These are phyloP conservation scores for Scaptomyza cyrtandrae DNA, from an alignment of 2,888 invertebrate genomes.

Conservation along the genomic window DNA sequence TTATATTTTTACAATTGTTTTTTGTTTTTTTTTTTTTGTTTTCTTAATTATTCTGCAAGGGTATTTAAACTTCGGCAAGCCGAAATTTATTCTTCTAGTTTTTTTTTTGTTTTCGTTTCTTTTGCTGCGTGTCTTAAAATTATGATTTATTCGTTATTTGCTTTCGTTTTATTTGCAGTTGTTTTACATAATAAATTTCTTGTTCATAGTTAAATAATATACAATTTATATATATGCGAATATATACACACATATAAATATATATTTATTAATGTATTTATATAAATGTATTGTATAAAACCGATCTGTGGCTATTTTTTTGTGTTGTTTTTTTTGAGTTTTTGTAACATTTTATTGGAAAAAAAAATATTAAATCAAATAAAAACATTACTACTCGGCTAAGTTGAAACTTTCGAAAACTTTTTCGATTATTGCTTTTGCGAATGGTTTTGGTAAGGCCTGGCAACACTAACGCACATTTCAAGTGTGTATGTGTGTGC, in stretches of 20 bases:
- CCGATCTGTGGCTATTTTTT: conserved; percentile 9
- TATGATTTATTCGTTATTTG: conserved; percentile 9
- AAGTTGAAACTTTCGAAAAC: neutral
- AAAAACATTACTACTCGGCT: conserved; percentile 17
- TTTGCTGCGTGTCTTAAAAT: conserved; percentile 26
- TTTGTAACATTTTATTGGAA: conserved; percentile 6
- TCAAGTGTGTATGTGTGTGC: neutral
- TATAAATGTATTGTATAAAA: conserved; percentile 25
- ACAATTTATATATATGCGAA: conserved; percentile 24
- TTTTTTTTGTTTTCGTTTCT: neutral
- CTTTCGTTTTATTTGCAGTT: conserved; percentile 5
- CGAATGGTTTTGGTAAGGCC: conserved; percentile 18
- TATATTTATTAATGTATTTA: conserved; percentile 11
- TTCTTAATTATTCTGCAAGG: conserved; percentile 20
- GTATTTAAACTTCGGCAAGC: conserved; percentile 25
- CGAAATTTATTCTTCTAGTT: conserved; percentile 28
- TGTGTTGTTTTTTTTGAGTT: neutral
- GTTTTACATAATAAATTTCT: conserved; percentile 25
- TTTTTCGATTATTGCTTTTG: conserved; percentile 34
- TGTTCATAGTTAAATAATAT: conserved; percentile 15
- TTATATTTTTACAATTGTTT: neutral
- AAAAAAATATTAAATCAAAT: neutral
- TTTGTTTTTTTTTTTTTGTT: neutral
- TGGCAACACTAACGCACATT: conserved; percentile 28
- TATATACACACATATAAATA: conserved; percentile 7